A percentile compares a stretch with the other conserved stretches of the same genome.
Conservation (phyloP, 2,797 vertebrate species). For the Urocyon cinereoargenteus region DNA sequence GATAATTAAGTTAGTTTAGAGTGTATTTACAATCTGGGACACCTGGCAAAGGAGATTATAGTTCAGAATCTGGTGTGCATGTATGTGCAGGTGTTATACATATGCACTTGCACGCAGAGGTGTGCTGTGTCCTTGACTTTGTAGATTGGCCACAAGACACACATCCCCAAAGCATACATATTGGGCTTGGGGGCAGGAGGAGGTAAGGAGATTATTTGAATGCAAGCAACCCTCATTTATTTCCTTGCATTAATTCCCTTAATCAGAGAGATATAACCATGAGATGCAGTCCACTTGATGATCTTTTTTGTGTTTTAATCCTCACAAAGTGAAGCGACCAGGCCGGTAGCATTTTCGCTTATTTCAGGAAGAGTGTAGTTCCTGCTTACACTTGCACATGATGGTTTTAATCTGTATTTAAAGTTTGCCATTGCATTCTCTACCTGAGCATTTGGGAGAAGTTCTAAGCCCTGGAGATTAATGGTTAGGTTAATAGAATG, state of each 20-base stretch:
- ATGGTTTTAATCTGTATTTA: conserved; percentile 8
- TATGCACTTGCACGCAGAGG: background rate
- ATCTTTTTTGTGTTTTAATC: conserved; percentile 23
- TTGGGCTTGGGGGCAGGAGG: background rate
- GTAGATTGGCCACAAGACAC: background rate
- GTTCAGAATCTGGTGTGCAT: background rate
- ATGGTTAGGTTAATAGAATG: background rate
- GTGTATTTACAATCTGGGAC: conserved; percentile 33
- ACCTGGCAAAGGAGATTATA: conserved; percentile 56
- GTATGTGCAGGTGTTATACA: background rate
- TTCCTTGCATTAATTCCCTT: background rate
- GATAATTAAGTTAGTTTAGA: conserved; percentile 35
- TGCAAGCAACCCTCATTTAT: background rate
- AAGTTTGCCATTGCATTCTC: conserved; percentile 8
- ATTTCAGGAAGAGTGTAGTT: background rate
- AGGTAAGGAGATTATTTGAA: background rate
- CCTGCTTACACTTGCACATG: background rate
- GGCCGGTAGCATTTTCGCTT: background rate
- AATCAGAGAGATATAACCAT: conserved; percentile 12
- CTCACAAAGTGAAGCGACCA: background rate
- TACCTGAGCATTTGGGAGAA: conserved; percentile 22
- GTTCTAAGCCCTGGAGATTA: conserved; percentile 12
- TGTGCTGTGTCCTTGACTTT: background rate
- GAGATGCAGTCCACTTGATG: background rate
- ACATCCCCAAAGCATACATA: background rate